Conservation (phyloP, 2,113 vertebrate genomes). For the Rana temporaria region DNA sequence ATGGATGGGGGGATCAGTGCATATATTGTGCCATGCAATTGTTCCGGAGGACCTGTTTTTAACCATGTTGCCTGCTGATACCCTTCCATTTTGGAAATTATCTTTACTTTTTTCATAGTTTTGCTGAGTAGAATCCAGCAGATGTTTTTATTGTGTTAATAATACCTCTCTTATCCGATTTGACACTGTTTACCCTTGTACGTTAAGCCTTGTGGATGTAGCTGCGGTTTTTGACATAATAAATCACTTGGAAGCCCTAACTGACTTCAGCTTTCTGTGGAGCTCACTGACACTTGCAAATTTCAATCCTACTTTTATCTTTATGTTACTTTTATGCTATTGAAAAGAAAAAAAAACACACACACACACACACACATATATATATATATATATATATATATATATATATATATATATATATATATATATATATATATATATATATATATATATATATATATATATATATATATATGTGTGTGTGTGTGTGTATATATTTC, state of each 20-base stretch:
- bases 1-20: no score
- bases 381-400: no score
- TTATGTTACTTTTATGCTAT: conserved; percentile 25
- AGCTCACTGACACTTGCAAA: conserved; percentile 35
- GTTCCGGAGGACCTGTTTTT: background rate
- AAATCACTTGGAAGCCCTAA: conserved; percentile 27
- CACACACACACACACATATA: no score
- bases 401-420: background rate
- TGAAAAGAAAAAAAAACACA: background rate
- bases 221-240: conserved; percentile 48
- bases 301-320: conserved; percentile 39
- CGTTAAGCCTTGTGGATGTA: conserved; percentile 48
- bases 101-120: background rate
- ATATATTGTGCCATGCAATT: background rate
- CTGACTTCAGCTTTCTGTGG: conserved; percentile 25
- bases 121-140: background rate
- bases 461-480: background rate
- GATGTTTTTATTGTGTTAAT: conserved; percentile 31
- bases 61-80: background rate
- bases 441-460: background rate
- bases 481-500: background rate
- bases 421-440: no score
- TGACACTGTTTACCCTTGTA: conserved; percentile 50
- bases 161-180: conserved; percentile 48
- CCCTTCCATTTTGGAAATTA: background rate